phyloP scores from a whole-genome alignment of 2,797 vertebrate genomes.

The Micrastur ruficollis region DNA sequence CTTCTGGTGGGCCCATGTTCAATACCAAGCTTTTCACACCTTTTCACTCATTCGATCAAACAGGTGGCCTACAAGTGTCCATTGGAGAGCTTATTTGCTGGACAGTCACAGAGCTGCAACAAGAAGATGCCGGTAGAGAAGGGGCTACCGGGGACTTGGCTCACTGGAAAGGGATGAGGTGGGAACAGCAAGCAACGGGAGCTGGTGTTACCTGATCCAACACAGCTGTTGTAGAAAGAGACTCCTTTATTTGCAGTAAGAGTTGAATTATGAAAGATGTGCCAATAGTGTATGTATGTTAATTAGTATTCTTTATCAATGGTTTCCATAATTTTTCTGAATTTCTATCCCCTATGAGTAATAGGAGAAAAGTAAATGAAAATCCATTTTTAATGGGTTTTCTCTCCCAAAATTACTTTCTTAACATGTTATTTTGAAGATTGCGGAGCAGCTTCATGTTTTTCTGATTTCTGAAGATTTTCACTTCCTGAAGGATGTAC shows the following conservation, averaged over 20 bases:
- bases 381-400: background rate
- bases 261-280: background rate
- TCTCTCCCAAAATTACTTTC: background rate
- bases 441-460: background rate
- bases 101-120: background rate
- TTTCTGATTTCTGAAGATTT: background rate
- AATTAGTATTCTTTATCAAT: background rate
- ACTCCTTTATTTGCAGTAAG: background rate
- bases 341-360: background rate
- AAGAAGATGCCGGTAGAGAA: background rate
- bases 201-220: background rate
- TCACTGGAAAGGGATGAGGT: fast-evolving
- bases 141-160: background rate
- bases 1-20: background rate
- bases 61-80: background rate
- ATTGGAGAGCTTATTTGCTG: background rate
- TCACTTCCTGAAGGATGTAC: background rate
- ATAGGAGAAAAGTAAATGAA: background rate
- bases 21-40: background rate
- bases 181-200: background rate
- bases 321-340: background rate
- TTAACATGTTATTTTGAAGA: background rate
- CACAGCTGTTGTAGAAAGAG: background rate
- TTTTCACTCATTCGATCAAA: background rate
- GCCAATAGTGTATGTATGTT: background rate